phyloP scores from a whole-genome alignment of 2,888 invertebrate genomes.

The Trachelus tabidus region DNA sequence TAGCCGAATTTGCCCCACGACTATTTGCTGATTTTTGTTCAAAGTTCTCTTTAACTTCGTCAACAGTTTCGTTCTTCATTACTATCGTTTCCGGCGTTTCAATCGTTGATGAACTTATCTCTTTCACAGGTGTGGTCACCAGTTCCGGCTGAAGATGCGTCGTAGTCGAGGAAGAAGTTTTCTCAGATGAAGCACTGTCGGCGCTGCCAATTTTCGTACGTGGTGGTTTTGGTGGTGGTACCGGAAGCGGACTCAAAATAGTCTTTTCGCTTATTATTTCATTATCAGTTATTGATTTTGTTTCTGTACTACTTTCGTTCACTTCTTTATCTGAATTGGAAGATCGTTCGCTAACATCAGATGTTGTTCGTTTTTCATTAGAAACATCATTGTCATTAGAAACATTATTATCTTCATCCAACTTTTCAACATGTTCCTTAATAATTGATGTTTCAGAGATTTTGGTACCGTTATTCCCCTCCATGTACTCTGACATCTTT shows the following conservation, averaged over 20 bases:
- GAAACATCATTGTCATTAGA: slow-evolving; percentile 1
- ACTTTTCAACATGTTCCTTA: neutral
- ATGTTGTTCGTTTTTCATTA: neutral
- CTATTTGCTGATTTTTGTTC: slow-evolving; percentile 10
- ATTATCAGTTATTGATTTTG: neutral
- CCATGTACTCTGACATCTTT: slow-evolving; percentile 28
- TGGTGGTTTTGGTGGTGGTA: slow-evolving; percentile 64
- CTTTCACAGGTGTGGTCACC: neutral
- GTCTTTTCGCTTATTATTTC: slow-evolving; percentile 36
- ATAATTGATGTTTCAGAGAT: neutral
- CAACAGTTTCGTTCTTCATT: slow-evolving; percentile 37
- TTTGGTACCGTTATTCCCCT: slow-evolving; percentile 8
- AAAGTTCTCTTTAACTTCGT: slow-evolving; percentile 58
- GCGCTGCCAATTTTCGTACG: slow-evolving; percentile 66
- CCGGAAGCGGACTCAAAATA: slow-evolving; percentile 41
- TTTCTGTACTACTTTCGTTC: neutral
- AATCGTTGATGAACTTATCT: slow-evolving; percentile 14
- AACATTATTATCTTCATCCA: slow-evolving; percentile 10
- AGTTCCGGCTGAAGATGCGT: neutral
- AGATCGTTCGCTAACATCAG: slow-evolving; percentile 7
- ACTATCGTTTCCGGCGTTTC: slow-evolving; percentile 12
- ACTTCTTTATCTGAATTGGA: slow-evolving; percentile 10
- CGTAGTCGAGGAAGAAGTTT: neutral
- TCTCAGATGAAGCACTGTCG: slow-evolving; percentile 56
- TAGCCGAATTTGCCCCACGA: slow-evolving; percentile 16